phyloP scores from a whole-genome alignment of 2,888 invertebrate species.

The Eupithecia pulchellata region DNA sequence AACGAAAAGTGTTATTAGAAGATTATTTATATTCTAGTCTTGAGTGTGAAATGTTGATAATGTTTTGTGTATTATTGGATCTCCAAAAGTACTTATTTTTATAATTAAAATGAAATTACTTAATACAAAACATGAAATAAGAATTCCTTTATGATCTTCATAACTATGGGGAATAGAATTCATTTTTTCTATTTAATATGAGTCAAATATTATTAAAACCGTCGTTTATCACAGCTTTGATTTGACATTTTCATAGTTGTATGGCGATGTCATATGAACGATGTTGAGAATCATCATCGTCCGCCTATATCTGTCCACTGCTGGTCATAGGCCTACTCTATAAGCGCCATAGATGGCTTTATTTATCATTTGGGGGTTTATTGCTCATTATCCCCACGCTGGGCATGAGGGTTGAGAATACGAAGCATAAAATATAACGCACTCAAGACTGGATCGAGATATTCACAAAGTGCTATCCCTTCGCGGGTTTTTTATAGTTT shows the following conservation, averaged over 20 bases:
- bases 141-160: neutral
- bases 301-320: no score
- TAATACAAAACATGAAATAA: neutral
- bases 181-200: neutral
- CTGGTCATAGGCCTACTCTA: no score
- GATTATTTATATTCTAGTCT: constrained; percentile 36
- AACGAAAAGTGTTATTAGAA: constrained; percentile 10
- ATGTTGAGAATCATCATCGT: neutral
- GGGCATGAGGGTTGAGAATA: no score
- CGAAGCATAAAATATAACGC: constrained; percentile 16
- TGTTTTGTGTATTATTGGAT: constrained; percentile 16
- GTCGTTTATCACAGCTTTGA: neutral
- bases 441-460: constrained; percentile 30
- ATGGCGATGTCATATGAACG: neutral
- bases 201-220: neutral
- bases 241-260: neutral
- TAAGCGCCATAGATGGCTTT: no score
- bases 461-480: constrained; percentile 51
- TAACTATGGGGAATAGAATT: neutral
- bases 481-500: constrained; percentile 40
- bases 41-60: constrained; percentile 31
- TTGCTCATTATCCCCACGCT: no score
- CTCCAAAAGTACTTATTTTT: constrained; percentile 13
- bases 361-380: no score
- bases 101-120: neutral